Evolutionary conservation across 2,113 vertebrate genomes (phyloP), one percentile per base, ranked within the genome.

Genomic region (Oxyruncus cristatus): DNA sequence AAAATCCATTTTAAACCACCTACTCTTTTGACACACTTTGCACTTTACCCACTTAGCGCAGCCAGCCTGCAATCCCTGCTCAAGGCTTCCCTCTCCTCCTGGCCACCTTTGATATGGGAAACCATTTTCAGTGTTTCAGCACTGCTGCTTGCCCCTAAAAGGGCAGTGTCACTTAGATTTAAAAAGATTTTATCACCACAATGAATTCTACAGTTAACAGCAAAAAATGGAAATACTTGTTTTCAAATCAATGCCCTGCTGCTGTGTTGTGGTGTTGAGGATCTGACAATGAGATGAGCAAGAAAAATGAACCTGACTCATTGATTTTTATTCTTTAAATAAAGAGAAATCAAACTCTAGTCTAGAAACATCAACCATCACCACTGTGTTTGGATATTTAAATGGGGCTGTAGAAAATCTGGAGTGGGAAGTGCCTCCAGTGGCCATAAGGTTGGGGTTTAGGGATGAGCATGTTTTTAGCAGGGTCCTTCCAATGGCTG

Each of bases 401-500:
- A 77, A 35, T 0, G 22, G 11, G 4, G 15, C 18, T 41, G 35
- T 5, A 23, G 47, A 33, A 78, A 75, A 35, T 10, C 17, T 14
- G 55, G 11, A 14, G 39, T 35, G 70, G 32, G 65, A 62, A 42
- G 59, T 17, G n/a, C 27, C 84, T 27, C 35, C 13, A 3, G 11
- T 3, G 42, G 28, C 61, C 62, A 8, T 14, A 9, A 14, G 15
- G 2, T 5, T 4, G 62, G 37, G n/a, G 2, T 18, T n/a, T 33
- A 15, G 53, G 37, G 74, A 26, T 19, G 12, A 42, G 27, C 26
- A 0, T 6, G 27, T 30, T 33, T 63, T 42, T 30, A 8, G 10
- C 42, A 4, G 17, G 12, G 28, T 32, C 24, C 13, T 9, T 42
- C n/a, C 9, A 22, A 2, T 0, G 35, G 8, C 61, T 4, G 9